Evolutionary conservation across 2,113 vertebrate species (phyloP).

Genomic region (Todiramphus saurophagus): DNA sequence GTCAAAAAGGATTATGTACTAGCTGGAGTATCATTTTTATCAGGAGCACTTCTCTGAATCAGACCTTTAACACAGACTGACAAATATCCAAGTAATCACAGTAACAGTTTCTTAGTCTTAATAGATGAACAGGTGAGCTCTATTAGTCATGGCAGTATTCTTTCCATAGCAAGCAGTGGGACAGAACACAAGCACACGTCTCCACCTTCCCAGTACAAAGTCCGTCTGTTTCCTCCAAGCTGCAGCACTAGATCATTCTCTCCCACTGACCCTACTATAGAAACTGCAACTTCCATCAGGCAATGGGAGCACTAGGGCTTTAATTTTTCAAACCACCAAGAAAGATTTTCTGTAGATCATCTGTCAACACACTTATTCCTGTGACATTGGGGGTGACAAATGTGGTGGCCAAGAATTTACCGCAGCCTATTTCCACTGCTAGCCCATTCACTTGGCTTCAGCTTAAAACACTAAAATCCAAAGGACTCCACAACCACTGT

Average conservation of each 20-base stretch:
- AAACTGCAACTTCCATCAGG: not conserved
- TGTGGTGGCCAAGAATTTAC: not conserved
- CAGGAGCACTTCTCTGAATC: not conserved
- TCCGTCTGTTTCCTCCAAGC: not conserved
- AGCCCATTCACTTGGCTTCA: not conserved
- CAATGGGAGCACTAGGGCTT: not conserved
- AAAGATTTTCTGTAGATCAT: slow-evolving; percentile 6
- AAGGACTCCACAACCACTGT: not conserved
- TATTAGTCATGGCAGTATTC: not conserved
- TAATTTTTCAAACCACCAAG: slow-evolving; percentile 1
- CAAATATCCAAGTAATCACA: not conserved
- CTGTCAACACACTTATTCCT: slow-evolving; percentile 37
- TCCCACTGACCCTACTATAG: not conserved
- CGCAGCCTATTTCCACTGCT: not conserved
- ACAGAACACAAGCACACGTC: fast-evolving
- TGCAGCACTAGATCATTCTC: not conserved
- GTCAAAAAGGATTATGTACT: not conserved
- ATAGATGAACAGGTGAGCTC: fast-evolving
- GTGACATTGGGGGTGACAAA: not conserved
- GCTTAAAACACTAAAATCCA: not conserved
- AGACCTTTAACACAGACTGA: not conserved
- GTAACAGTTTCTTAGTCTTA: not conserved
- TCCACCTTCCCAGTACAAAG: not conserved
- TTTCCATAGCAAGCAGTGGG: not conserved
- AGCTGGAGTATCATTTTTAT: not conserved